These are phyloP conservation scores for Scyliorhinus canicula DNA, from an alignment of 2,797 vertebrate genomes.

Conservation along the genomic window DNA sequence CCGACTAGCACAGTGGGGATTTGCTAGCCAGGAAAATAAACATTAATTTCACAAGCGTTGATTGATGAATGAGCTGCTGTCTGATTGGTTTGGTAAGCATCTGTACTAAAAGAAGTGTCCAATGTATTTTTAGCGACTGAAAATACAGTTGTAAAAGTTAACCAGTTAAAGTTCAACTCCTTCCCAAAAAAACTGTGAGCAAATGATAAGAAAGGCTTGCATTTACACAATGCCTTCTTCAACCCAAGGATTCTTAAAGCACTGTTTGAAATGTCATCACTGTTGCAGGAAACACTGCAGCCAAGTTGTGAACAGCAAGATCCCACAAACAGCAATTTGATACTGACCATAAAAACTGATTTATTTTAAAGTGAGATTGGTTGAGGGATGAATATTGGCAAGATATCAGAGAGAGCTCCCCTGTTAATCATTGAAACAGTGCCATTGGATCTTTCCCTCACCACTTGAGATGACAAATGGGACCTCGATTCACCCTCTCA, in stretches of 20 bases:
- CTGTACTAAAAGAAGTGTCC: not conserved
- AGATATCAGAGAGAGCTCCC: not conserved
- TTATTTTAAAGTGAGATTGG: not conserved
- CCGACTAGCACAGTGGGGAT: not conserved
- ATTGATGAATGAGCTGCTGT: constrained; percentile 7
- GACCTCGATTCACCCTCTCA: not conserved
- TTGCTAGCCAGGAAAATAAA: not conserved
- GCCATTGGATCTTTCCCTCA: too few species aligned
- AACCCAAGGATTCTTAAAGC: not conserved
- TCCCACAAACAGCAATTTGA: not conserved
- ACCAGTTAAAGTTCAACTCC: not conserved
- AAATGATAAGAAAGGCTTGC: not conserved
- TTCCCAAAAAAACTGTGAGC: not conserved
- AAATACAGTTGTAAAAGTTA: not conserved
- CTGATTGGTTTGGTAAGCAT: not conserved
- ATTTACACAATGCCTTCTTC: not conserved
- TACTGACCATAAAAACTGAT: not conserved
- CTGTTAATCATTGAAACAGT: not conserved
- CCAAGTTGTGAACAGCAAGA: not conserved
- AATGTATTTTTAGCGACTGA: not conserved
- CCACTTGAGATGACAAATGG: not conserved
- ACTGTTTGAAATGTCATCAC: not conserved
- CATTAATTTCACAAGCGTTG: not conserved
- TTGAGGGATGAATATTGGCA: not conserved
- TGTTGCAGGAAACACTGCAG: not conserved